Evolutionary conservation across 1,140 invertebrate species (phyloP).

Genomic region (Anastrepha obliqua): DNA sequence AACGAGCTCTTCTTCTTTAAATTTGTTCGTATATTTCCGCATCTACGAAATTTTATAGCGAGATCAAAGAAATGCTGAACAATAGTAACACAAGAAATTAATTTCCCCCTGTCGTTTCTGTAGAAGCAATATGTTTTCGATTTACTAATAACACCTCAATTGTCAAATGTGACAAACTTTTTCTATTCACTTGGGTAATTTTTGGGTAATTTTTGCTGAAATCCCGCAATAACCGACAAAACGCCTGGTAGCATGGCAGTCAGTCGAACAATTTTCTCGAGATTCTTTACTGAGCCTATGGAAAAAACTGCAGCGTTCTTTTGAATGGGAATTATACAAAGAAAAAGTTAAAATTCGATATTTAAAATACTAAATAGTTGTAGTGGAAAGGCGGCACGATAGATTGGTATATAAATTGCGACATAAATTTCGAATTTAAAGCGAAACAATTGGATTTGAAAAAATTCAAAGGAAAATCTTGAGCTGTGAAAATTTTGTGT

Average conservation of each 20-base stretch:
- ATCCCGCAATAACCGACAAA: background rate
- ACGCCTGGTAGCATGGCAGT: background rate
- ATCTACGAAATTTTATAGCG: too few relatives aligned
- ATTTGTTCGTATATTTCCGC: too few relatives aligned
- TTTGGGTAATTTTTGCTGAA: background rate
- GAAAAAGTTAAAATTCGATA: constrained; percentile 40
- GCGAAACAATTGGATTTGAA: constrained; percentile 40
- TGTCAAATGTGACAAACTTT: too few relatives aligned
- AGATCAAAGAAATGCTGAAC: too few relatives aligned
- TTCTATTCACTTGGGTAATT: background rate
- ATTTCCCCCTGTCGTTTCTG: too few relatives aligned
- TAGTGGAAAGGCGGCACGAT: background rate
- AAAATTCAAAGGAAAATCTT: constrained; percentile 40
- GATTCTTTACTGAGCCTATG: constrained; percentile 27
- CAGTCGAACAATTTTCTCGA: constrained; percentile 38
- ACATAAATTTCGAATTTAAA: constrained; percentile 1
- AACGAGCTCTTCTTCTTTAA: too few relatives aligned
- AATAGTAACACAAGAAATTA: too few relatives aligned
- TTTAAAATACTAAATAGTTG: constrained; percentile 16
- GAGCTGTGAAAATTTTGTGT: constrained; percentile 43
- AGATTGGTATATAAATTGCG: background rate
- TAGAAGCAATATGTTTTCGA: too few relatives aligned
- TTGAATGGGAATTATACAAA: constrained; percentile 27
- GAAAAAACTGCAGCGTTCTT: constrained; percentile 23
- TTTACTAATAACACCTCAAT: too few relatives aligned